Evolutionary conservation across 2,888 invertebrate genomes (phyloP).

Genomic region (Hypomecis punctinalis): DNA sequence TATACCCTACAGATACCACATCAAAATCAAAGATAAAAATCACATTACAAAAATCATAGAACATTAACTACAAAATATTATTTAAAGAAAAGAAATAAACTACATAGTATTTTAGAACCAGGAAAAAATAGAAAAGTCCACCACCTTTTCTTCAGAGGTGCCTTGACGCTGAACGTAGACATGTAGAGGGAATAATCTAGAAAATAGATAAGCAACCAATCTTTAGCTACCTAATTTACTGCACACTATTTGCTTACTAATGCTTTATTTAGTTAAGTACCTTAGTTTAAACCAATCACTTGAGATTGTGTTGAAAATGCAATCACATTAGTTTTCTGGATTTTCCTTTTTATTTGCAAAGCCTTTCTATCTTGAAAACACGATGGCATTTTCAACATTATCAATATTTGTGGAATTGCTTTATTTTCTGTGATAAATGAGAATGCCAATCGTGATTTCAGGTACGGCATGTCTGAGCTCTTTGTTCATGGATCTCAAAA

Average conservation of each 20-base stretch:
- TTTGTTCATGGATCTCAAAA: slow-evolving; percentile 81
- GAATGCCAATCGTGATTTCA: slow-evolving; percentile 85
- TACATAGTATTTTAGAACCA: no score
- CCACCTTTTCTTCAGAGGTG: no score
- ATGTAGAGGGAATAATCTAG: not conserved
- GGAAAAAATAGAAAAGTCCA: no score
- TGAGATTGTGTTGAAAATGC: slow-evolving; percentile 84
- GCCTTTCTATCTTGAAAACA: slow-evolving; percentile 77
- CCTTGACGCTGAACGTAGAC: no score
- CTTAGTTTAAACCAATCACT: slow-evolving; percentile 23
- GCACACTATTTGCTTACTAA: slow-evolving; percentile 20
- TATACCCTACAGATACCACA: no score
- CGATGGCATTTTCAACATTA: slow-evolving; percentile 85
- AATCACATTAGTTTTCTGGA: slow-evolving; percentile 74
- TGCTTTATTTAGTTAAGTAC: slow-evolving; percentile 16
- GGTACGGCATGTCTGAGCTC: slow-evolving; percentile 80
- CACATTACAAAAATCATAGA: no score
- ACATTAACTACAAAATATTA: no score
- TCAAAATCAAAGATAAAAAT: no score
- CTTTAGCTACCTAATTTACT: slow-evolving; percentile 1
- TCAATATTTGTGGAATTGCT: slow-evolving; percentile 48
- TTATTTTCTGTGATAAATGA: slow-evolving; percentile 60
- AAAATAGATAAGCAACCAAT: not conserved
- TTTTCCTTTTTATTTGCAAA: slow-evolving; percentile 75
- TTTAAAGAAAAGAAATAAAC: no score